phyloP scores from a whole-genome alignment of 2,113 vertebrate genomes.

The Macroglossus sobrinus region DNA sequence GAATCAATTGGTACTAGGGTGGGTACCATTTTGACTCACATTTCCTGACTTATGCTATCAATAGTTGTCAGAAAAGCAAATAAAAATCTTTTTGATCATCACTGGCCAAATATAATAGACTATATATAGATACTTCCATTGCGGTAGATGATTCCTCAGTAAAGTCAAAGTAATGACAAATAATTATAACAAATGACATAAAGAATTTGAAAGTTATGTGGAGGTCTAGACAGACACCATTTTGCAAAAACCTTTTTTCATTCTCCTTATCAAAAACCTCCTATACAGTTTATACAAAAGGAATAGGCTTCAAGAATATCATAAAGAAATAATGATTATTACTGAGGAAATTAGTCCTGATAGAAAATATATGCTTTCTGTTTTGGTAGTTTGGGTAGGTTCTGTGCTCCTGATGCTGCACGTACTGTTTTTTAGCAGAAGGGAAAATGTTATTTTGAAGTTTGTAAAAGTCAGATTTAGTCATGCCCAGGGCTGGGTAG shows the following conservation, averaged over 20 bases:
- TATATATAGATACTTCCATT: neutral
- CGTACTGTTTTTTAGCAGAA: neutral
- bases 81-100: conserved; percentile 11
- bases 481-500: neutral
- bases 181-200: neutral
- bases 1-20: neutral
- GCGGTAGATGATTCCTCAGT: neutral
- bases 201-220: neutral
- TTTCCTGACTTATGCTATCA: neutral
- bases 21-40: neutral
- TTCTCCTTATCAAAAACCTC: neutral
- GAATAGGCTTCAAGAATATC: neutral
- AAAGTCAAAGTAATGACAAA: neutral
- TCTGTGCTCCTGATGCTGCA: neutral
- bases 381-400: neutral
- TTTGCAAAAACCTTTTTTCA: neutral
- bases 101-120: neutral
- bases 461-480: conserved; percentile 29
- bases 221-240: neutral
- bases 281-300: neutral
- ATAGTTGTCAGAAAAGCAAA: neutral
- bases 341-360: conserved; percentile 1
- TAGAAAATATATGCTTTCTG: conserved; percentile 4
- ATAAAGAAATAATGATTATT: neutral
- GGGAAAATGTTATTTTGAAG: neutral